Percentiles rank a stretch among this genome's conserved stretches.
Conservation (phyloP, 2,888 invertebrate species). For the Liodrosophila aerea region DNA sequence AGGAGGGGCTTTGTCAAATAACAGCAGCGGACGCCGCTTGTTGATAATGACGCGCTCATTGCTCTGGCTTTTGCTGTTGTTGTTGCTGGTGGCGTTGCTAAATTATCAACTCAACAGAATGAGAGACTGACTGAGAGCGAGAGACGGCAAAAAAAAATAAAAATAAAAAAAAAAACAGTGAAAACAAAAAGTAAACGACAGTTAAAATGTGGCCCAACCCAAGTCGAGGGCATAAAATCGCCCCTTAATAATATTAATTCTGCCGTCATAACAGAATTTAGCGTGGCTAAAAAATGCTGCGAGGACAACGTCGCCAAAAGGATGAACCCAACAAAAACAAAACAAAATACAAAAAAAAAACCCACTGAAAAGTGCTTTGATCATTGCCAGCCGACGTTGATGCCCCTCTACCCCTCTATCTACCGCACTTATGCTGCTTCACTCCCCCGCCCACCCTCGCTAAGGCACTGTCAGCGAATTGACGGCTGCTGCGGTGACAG, state of each 20-base stretch:
- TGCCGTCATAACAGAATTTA: conserved; percentile 74
- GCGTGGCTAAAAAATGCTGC: conserved; percentile 25
- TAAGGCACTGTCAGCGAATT: neutral
- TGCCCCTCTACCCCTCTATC: conserved; percentile 3
- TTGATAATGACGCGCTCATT: conserved; percentile 53
- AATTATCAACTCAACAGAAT: conserved; percentile 72
- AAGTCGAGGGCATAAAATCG: conserved; percentile 55
- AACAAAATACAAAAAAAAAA: no score
- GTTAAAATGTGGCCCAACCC: conserved; percentile 25
- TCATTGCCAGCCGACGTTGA: conserved; percentile 61
- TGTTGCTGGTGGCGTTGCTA: conserved; percentile 56
- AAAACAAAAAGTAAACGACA: neutral
- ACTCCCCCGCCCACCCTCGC: conserved; percentile 5
- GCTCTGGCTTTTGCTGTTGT: conserved; percentile 16
- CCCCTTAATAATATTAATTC: conserved; percentile 77
- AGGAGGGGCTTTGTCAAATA: conserved; percentile 47
- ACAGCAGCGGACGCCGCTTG: no score
- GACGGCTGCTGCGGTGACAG: neutral
- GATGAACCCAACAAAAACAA: conserved; percentile 34
- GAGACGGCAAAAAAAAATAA: conserved; percentile 13
- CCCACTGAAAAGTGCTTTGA: conserved; percentile 64
- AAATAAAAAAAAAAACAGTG: conserved; percentile 5
- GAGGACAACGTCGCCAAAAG: conserved; percentile 21
- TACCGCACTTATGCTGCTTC: no score
- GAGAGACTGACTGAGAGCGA: no score